These are phyloP conservation scores for Nephrocerus scutellatus DNA, from an alignment of 2,888 invertebrate genomes.

Conservation along the genomic window DNA sequence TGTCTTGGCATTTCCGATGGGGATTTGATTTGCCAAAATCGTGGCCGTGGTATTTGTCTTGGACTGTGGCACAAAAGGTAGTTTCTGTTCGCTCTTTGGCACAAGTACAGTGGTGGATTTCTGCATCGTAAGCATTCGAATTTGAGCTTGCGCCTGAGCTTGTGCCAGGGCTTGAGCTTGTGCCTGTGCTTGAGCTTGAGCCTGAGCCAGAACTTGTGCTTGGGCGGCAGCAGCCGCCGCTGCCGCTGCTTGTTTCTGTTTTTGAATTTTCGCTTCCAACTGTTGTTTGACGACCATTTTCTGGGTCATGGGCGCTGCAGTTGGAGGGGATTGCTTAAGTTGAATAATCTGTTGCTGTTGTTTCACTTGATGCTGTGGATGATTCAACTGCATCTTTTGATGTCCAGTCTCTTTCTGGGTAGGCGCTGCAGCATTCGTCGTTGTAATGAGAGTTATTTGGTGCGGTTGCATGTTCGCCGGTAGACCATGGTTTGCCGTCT, in stretches of 20 bases:
- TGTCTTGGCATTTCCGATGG: constrained; percentile 41
- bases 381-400: constrained; percentile 24
- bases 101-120: constrained; percentile 52
- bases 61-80: constrained; percentile 13
- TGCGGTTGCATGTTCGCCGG: constrained; percentile 37
- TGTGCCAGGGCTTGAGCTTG: constrained; percentile 34
- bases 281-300: constrained; percentile 57
- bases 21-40: constrained; percentile 27
- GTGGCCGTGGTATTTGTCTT: constrained; percentile 27
- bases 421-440: constrained; percentile 23
- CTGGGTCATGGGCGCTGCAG: constrained; percentile 40
- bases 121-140: constrained; percentile 37
- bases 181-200: constrained; percentile 46
- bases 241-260: constrained; percentile 45
- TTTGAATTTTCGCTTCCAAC: constrained; percentile 65
- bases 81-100: constrained; percentile 39
- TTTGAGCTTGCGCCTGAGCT: constrained; percentile 27
- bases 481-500: too few relatives aligned
- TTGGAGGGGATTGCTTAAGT: constrained; percentile 14
- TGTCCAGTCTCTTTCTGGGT: constrained; percentile 13
- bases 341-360: constrained; percentile 19
- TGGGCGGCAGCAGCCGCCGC: constrained; percentile 37
- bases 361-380: constrained; percentile 43
- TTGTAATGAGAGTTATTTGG: constrained; percentile 41
- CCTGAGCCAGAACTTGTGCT: constrained; percentile 47